Evolutionary conservation across 2,113 vertebrate genomes (phyloP), one percentile per base, ranked within the genome.

Genomic region (Porphyrio hochstetteri): DNA sequence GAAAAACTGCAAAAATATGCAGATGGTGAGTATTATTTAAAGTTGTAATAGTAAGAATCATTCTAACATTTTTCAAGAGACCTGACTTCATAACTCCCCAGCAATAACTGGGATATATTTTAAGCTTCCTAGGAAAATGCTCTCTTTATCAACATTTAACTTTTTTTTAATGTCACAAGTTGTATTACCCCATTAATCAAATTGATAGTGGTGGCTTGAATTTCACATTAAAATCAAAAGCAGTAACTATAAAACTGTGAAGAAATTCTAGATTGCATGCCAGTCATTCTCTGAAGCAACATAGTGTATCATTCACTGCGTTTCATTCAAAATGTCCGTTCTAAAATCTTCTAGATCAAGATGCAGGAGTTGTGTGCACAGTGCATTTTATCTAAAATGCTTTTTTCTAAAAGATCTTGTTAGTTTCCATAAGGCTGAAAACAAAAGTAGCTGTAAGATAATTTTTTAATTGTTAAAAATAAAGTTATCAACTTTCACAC

Each of bases 121-220:
- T 75, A 79, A 80, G 36, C 70, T 87, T 69, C 60, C 80, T 63
- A 85, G 31, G 44, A 50, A 92, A 90, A 85, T 18, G 18, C 10
- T 65, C 13, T 74, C 65, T 96, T 93, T 93, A 96, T 82, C 64
- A 82, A 70, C 23, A 38, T 74, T 80, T 61, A 93, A 83, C 57
- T 79, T 82, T 52, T 55, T 87, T 76, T 88, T 88, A 88, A 94
- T 74, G 61, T 38, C 88, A 81, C 29, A 72, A 67, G 21, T 55
- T 80, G 56, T 72, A 92, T 86, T 90, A 88, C 25, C 21, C 44
- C 71, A 93, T 92, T 94, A 75, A 94, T 96, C 86, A 94, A 81
- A 86, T 56, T 69, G 76, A 86, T 78, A 93, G 57, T 14, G 23
- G 40, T 57, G 60, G 72, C 63, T 91, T 82, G 78, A 93, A 88